Evolutionary conservation across 2,888 invertebrate species (phyloP).

Genomic region (Oxystoma pomonae): DNA sequence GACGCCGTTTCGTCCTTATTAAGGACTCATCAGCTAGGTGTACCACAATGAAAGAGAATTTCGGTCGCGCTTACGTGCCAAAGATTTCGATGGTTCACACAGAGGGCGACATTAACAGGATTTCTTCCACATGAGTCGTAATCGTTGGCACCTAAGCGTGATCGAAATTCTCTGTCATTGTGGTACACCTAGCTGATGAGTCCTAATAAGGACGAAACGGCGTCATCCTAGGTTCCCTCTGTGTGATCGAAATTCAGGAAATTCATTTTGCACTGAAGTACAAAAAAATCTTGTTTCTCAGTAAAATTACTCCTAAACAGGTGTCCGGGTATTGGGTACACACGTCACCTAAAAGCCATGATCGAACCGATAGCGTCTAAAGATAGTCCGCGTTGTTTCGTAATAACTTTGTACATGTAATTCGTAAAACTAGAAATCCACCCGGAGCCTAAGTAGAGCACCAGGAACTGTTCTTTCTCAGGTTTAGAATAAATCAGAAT

Average conservation of each 20-base stretch:
- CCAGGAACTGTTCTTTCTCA: constrained; percentile 91
- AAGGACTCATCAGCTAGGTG: too few species aligned
- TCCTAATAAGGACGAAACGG: too few species aligned
- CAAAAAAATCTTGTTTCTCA: constrained; percentile 53
- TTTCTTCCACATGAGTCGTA: too few species aligned
- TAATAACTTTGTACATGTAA: constrained; percentile 70
- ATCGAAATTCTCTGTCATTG: too few species aligned
- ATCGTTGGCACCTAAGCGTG: too few species aligned
- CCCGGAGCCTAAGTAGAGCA: constrained; percentile 84
- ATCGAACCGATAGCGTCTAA: constrained; percentile 96
- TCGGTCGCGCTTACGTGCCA: too few species aligned
- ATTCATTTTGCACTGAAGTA: background rate
- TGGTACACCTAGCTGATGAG: too few species aligned
- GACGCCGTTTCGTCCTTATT: too few species aligned
- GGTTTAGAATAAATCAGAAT: too few species aligned
- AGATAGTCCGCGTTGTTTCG: constrained; percentile 69
- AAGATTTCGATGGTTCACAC: too few species aligned
- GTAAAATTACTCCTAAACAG: constrained; percentile 80
- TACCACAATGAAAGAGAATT: too few species aligned
- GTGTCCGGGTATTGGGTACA: constrained; percentile 87
- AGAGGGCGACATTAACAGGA: too few species aligned
- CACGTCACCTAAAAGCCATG: constrained; percentile 84
- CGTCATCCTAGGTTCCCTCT: background rate
- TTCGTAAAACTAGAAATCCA: constrained; percentile 84
- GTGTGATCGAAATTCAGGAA: background rate